Evolutionary conservation across 1,140 invertebrate genomes (phyloP), one percentile per base, ranked within the genome.

Genomic region (Reticulitermes speratus): DNA sequence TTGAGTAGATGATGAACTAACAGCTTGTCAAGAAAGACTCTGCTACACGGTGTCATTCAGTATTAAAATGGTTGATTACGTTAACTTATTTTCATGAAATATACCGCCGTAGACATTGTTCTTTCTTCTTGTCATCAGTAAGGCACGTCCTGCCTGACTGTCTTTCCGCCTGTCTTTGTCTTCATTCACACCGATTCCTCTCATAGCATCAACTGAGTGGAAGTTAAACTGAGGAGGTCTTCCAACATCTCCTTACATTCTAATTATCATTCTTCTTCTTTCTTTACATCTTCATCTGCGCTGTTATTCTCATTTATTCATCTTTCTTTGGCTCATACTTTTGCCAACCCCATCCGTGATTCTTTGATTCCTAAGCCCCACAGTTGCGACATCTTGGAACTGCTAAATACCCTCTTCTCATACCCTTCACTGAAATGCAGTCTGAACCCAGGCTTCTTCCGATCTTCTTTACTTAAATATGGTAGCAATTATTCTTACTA

Each of bases 401-500:
- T 84, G 83, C 83, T 84, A 84, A 84, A 84, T 45, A 84, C 83
- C 83, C 83, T 45, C 9, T n/a, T 48, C 44, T 84, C 83, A 21
- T 84, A 12, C 52, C 52, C 65, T 30, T 75, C n/a, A 75, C 65
- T 75, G 65, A 75, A 75, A 75, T 75, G n/a, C 65, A 75, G 65
- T 2, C 25, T 75, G 65, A 75, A 75, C 65, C n/a, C 65, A 75
- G 65, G n/a, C 65, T 75, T 30, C 65, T 75, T 30, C 65, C n/a
- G 65, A 75, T 75, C 65, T 75, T 45, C 83, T 59, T 85, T 69
- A 82, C 85, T 85, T 85, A 85, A 85, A 85, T 85, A 85, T 85
- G 52, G 75, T 65, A 85, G 85, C 85, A 85, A 85, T 85, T 85
- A 85, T 85, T 85, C 85, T 85, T 85, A 85, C 32, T 83, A 84